Conservation (phyloP, 2,888 invertebrate genomes). For the Brassicogethes aeneus region DNA sequence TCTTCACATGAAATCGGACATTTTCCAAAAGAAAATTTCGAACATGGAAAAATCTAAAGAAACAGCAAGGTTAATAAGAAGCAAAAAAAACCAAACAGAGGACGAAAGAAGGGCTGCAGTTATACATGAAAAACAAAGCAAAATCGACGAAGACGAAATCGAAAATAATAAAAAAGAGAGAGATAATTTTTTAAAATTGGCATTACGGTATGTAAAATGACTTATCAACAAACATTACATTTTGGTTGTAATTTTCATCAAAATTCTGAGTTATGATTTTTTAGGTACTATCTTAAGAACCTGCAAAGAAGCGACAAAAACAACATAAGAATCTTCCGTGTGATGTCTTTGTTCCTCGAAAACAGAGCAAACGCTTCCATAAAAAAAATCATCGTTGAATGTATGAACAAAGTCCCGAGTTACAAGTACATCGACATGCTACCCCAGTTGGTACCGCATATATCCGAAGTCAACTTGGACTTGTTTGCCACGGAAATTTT, state of each 20-base stretch:
- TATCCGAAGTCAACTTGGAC: slow-evolving; percentile 47
- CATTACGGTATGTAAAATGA: slow-evolving; percentile 51
- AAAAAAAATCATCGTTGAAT: slow-evolving; percentile 37
- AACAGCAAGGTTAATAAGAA: slow-evolving; percentile 35
- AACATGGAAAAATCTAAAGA: slow-evolving; percentile 57
- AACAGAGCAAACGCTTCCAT: slow-evolving; percentile 51
- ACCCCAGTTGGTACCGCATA: slow-evolving; percentile 78
- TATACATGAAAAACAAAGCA: slow-evolving; percentile 50
- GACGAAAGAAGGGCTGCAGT: slow-evolving; percentile 51
- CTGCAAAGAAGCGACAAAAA: slow-evolving; percentile 53
- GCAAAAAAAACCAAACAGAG: slow-evolving; percentile 31
- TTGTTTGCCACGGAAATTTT: slow-evolving; percentile 48
- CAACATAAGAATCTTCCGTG: slow-evolving; percentile 66
- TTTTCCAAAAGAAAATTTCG: slow-evolving; percentile 63
- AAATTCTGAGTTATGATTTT: slow-evolving; percentile 21
- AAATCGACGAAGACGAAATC: slow-evolving; percentile 63
- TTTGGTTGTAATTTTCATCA: slow-evolving; percentile 4
- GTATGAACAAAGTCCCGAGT: slow-evolving; percentile 55
- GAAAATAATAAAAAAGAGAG: slow-evolving; percentile 53
- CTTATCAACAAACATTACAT: neutral
- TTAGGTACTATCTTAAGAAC: slow-evolving; percentile 56
- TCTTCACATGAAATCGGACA: slow-evolving; percentile 65
- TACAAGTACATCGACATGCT: slow-evolving; percentile 81
- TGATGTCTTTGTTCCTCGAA: slow-evolving; percentile 79
- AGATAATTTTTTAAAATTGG: slow-evolving; percentile 57